Evolutionary conservation across 2,113 vertebrate genomes (phyloP), one percentile per base, ranked within the genome.

Genomic region (Puma concolor): DNA sequence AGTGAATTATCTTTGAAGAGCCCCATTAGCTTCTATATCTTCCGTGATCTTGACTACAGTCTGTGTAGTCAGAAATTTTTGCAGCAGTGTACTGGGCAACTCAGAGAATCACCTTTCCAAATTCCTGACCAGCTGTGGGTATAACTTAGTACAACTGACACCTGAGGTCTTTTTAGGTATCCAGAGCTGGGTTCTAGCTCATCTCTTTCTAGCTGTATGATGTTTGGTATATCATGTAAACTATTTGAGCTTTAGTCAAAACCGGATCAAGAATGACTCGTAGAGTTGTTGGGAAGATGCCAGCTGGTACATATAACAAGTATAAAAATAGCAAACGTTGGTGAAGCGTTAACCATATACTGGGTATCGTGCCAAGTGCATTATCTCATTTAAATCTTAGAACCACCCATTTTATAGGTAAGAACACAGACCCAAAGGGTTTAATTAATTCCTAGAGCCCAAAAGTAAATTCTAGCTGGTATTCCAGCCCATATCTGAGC

Each of bases 1-100:
- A 74, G 31, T 86, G 67, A 63, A 4, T 94, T 90, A 66, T 95
- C 41, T 88, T 96, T 88, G 25, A 88, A 86, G 83, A 95, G 41
- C 31, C 15, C 21, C 29, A 48, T 94, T 89, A 83, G 11, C 54
- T 79, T 88, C 31, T 93, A 0, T 97, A 33, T 90, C 69, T 84
- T 95, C n/a, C 72, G 0, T 96, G 74, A 84, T 63, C 48, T 44
- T 86, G 67, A 71, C 31, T 91, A n/a, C 23, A 93, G n/a, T 82
- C 23, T 66, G 9, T 57, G 17, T 19, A 50, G 0, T 89, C 38
- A 79, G 44, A 76, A 54, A 41, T 48, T 57, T 69, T 80, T 93
- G 80, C 83, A 76, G n/a, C 87, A 69, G 5, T 63, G 81, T 27
- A n/a, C 44, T 82, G 27, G 41, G 36, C n/a, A 80, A 12, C 38